Base-by-base conservation (phyloP, 2,888 invertebrate species). In the Philopedon plagiatum region DNA sequence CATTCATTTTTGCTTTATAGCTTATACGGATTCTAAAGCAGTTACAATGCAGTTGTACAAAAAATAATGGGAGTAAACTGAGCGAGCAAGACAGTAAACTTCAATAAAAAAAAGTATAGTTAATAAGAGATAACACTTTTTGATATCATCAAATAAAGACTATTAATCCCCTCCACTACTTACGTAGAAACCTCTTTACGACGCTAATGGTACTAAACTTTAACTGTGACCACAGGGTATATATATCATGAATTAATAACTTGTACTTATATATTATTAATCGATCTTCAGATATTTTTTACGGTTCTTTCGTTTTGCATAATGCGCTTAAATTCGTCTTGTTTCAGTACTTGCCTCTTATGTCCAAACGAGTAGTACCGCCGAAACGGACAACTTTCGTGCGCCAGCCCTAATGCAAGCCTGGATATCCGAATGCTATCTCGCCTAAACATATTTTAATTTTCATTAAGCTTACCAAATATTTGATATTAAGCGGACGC, bases 261-360 rank as follows among this genome's bases (percentile, higher is more conserved):
- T 67, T 18, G 44, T 46, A 57, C 66, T 60, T 51, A 61, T 67
- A 66, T 67, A 67, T 67, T 67, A 60, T 60, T 67, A 67, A 67
- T 67, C 61, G 67, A 67, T 67, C 67, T 46, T 29, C 60, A 60
- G 67, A 67, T 67, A 67, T 67, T 67, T 65, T 67, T 67, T 58
- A 67, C 67, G 60, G 67, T 67, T 67, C 60, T 23, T 26, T 39
- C 49, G 67, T 61, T 67, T 67, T 67, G 67, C 67, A 67, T 67
- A 67, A 67, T 58, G 58, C 29, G 67, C 67, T 67, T 67, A 61
- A 60, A 57, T 46, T 54, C 60, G 63, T 63, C 63, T 39, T 39
- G 37, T 49, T 18, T 7, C 37, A 23, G 18, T 26, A 29, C 51
- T 23, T 51, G 63, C 19, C 63, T 11, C 13, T n/a, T 9, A 2